Percentiles rank a stretch among this genome's conserved stretches.
Conservation (phyloP, 2,888 invertebrate genomes). For the Apamea monoglypha region DNA sequence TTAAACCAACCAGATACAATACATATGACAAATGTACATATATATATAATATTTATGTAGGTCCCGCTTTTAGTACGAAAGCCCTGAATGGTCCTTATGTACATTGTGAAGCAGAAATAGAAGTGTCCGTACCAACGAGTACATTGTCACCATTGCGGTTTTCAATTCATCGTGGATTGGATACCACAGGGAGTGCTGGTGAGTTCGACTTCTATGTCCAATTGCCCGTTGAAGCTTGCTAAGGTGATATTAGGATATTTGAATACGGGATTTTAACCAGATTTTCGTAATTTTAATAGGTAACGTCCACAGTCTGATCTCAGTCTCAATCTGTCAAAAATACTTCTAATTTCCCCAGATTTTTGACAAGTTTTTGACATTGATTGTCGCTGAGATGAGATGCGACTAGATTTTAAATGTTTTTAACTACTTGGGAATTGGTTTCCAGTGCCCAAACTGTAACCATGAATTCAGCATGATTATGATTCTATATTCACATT, state of each 20-base stretch:
- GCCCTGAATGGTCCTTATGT: slow-evolving; percentile 54
- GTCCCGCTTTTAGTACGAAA: slow-evolving; percentile 44
- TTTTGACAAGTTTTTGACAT: too few relatives aligned
- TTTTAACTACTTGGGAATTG: too few relatives aligned
- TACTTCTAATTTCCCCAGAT: too few relatives aligned
- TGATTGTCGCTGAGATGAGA: too few relatives aligned
- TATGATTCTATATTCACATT: too few relatives aligned
- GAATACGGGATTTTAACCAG: too few relatives aligned
- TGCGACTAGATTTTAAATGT: too few relatives aligned
- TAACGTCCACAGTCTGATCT: too few relatives aligned
- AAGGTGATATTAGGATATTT: neutral
- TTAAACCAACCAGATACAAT: neutral
- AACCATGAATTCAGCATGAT: too few relatives aligned
- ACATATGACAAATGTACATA: slow-evolving; percentile 4
- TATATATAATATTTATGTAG: slow-evolving; percentile 12
- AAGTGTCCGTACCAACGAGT: slow-evolving; percentile 15
- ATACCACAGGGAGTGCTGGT: slow-evolving; percentile 2
- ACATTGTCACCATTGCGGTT: slow-evolving; percentile 24
- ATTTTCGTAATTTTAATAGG: too few relatives aligned
- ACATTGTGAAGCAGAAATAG: slow-evolving; percentile 11
- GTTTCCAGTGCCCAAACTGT: too few relatives aligned
- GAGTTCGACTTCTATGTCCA: neutral
- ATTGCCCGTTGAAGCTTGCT: neutral
- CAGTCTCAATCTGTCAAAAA: too few relatives aligned
- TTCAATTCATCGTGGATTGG: slow-evolving; percentile 25